Evolutionary conservation across 2,888 invertebrate species (phyloP), one percentile per base, ranked within the genome.

Genomic region (Sphaerolaimus hirsutus): DNA sequence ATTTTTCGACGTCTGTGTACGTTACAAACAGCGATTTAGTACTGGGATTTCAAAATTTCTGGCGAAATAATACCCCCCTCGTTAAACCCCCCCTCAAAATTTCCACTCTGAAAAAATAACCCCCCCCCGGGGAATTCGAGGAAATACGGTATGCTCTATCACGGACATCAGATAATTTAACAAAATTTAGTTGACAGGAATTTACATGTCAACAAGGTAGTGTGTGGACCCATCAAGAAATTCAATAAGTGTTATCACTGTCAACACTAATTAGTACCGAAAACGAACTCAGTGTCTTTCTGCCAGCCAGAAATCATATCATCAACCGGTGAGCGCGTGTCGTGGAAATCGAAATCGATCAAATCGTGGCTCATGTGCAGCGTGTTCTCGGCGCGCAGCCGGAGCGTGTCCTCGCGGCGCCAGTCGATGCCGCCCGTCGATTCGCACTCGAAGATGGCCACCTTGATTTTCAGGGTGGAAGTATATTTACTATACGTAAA

Each of bases 391-490:
- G 10, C 12, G n/a, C 19, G 12, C 5, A 37, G 14, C 14, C 23
- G 12, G 44, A 59, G 52, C 0, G 54, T 52, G 41, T 59, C 59
- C 46, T 59, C 59, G 22, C 53, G 50, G 24, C 56, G 47, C 59
- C 59, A 59, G 48, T 59, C 59, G 3, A 59, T 57, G n/a, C 59
- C 59, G 43, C 87, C 97, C 5, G 89, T 89, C 53, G 91, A 91
- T 68, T 97, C 97, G 64, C 97, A 99, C 65, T 97, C 97, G 68
- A 89, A 93, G 52, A 97, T 89, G 41, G 87, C 84, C 7, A 97
- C 86, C 66, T 58, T 52, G 12, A 59, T 41, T 41, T 52, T 41
- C 35, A 45, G 41, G 12, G 21, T 35, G 17, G 41, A 3, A 4
- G 7, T 12, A 4, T 3, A 3, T 2, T 32, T 17, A 19, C 23